Evolutionary conservation across 2,113 vertebrate species (phyloP), one percentile per base, ranked within the genome.

Genomic region (Labrus mixtus): DNA sequence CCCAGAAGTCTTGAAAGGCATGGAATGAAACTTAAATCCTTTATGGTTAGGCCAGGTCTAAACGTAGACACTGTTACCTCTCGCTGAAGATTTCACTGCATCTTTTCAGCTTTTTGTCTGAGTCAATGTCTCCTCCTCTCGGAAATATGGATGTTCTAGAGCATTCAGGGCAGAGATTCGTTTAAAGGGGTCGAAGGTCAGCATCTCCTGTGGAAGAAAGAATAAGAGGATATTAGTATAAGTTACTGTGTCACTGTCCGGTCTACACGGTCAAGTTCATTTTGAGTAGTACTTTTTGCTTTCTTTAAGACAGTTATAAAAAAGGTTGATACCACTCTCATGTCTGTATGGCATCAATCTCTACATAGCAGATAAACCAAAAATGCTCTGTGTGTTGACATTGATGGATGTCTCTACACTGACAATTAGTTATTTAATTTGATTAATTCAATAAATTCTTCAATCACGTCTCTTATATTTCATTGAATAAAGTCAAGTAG

Each of bases 101-200:
- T 39, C 17, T 29, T 74, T 78, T 87, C 80, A 90, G 78, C 86
- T 85, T 56, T 76, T 83, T 48, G 79, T 87, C 67, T 85, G 75
- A 87, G 82, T 83, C 72, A 82, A 53, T 54, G 71, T 74, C 55
- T 83, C 73, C 36, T 89, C 87, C 2, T 94, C 93, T 50, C 67
- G 82, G 70, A 95, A 95, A 90, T 95, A 96, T 0, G 83, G 74
- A 60, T 96, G 96, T 54, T 94, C 94, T 77, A 96, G 92, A 56
- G 96, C 95, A 5, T 90, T 89, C 76, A 94, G 90, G 66, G 96
- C 96, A 16, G 96, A 97, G 89, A 96, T 96, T 67, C 96, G 90
- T 78, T 94, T 95, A 50, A 93, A 84, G 20, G 96, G 96, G 92
- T 96, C 95, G 76, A 97, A 97, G 60, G 94, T 95, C 84, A 98